These are phyloP conservation scores for Aegithalos caudatus DNA, from an alignment of 2,113 vertebrate species.

Conservation along the genomic window DNA sequence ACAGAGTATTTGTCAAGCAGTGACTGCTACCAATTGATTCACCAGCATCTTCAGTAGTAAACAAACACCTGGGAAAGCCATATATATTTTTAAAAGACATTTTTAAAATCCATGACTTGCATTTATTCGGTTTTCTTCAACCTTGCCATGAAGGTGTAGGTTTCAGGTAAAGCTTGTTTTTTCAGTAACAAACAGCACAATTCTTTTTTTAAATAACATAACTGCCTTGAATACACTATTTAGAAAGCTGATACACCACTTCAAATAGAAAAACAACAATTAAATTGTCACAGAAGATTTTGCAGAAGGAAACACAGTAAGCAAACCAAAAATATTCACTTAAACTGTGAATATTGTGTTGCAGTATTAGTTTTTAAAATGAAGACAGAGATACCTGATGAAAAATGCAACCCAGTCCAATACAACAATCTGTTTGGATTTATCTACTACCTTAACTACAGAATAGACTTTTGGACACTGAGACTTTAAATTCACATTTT, in stretches of 20 bases:
- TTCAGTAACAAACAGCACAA: neutral
- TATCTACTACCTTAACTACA: neutral
- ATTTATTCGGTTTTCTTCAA: neutral
- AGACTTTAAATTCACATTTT: neutral
- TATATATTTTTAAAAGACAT: neutral
- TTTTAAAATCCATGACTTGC: neutral
- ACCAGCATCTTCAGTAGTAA: neutral
- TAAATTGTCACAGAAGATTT: neutral
- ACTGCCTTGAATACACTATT: neutral
- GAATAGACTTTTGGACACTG: neutral
- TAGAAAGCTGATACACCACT: neutral
- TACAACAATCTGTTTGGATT: neutral
- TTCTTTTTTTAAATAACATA: neutral
- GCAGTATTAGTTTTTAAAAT: neutral
- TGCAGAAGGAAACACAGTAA: neutral
- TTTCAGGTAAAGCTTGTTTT: neutral
- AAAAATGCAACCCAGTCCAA: neutral
- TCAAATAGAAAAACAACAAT: neutral
- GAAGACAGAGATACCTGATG: neutral
- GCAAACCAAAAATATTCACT: neutral
- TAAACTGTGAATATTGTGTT: neutral
- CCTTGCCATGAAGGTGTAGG: neutral
- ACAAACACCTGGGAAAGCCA: neutral
- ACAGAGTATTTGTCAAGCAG: neutral
- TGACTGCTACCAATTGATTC: neutral